Conservation (phyloP, 2,113 vertebrate genomes). For the Menidia beryllina region DNA sequence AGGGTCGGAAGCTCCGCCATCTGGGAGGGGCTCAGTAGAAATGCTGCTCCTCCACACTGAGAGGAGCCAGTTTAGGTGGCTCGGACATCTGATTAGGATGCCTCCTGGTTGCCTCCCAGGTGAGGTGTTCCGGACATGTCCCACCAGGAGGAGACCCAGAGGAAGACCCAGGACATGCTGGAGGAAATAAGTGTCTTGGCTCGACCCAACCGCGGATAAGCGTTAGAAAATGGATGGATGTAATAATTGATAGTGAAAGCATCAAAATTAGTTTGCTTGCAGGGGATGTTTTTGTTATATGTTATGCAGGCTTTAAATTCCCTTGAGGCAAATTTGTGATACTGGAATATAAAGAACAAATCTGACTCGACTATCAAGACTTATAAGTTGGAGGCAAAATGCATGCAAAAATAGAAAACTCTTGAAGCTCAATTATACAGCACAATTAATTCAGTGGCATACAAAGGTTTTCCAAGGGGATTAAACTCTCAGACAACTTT, state of each 20-base stretch:
- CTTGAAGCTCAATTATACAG: rapidly evolving
- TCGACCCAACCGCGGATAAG: too few relatives aligned
- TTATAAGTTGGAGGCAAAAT: neutral
- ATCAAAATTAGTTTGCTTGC: neutral
- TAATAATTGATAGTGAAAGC: slow-evolving; percentile 11
- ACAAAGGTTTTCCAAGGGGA: neutral
- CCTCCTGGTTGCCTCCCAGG: too few relatives aligned
- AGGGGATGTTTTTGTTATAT: slow-evolving; percentile 5
- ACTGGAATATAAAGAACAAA: neutral
- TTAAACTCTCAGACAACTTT: neutral
- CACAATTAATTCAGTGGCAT: neutral
- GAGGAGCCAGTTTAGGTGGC: too few relatives aligned
- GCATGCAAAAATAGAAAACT: neutral
- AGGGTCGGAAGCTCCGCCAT: too few relatives aligned
- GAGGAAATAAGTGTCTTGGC: too few relatives aligned
- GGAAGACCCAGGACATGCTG: too few relatives aligned
- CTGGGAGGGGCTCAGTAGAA: too few relatives aligned
- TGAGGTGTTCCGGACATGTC: too few relatives aligned
- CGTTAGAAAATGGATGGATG: too few relatives aligned
- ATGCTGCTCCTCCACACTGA: too few relatives aligned
- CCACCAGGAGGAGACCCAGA: too few relatives aligned
- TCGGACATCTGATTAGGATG: too few relatives aligned
- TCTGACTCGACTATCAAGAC: slow-evolving; percentile 14
- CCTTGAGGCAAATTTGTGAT: slow-evolving; percentile 10
- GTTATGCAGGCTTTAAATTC: slow-evolving; percentile 4